Conservation (phyloP, 2,113 vertebrate genomes). For the Syngnathus floridae region DNA sequence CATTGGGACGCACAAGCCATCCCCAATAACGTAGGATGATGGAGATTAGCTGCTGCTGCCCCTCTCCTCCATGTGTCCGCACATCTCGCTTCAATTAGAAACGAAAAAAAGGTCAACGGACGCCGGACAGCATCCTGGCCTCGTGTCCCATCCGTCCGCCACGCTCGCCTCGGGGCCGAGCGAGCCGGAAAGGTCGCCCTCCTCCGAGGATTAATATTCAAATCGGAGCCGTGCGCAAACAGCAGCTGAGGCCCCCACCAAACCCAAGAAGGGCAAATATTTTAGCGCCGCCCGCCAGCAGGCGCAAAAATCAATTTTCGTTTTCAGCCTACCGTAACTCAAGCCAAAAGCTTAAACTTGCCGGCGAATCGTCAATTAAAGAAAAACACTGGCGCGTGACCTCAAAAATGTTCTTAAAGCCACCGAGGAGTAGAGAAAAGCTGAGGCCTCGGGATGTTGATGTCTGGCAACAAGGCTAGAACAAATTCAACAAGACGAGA, state of each 20-base stretch:
- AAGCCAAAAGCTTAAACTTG: constrained; percentile 53
- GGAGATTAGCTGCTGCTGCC: too few relatives aligned
- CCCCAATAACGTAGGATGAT: too few relatives aligned
- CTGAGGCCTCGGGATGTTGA: not conserved
- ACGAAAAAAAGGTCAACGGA: constrained; percentile 62
- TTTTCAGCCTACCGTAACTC: constrained; percentile 32
- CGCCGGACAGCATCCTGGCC: constrained; percentile 45
- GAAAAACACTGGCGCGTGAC: constrained; percentile 11
- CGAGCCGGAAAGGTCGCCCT: constrained; percentile 16
- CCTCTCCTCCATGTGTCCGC: constrained; percentile 37
- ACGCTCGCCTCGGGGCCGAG: constrained; percentile 29
- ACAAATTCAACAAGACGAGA: too few relatives aligned
- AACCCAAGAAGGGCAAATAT: constrained; percentile 9
- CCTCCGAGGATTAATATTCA: constrained; percentile 34
- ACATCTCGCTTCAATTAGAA: constrained; percentile 50
- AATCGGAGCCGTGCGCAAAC: constrained; percentile 7
- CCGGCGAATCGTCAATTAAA: constrained; percentile 63
- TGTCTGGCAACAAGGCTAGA: not conserved
- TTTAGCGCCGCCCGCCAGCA: not conserved
- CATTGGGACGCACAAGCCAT: too few relatives aligned
- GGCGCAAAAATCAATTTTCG: constrained; percentile 66
- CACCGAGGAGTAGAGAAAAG: not conserved
- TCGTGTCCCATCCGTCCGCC: constrained; percentile 12
- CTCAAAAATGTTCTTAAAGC: not conserved
- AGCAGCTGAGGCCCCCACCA: constrained; percentile 8